Evolutionary conservation across 2,113 vertebrate genomes (phyloP).

Genomic region (Colius striatus): DNA sequence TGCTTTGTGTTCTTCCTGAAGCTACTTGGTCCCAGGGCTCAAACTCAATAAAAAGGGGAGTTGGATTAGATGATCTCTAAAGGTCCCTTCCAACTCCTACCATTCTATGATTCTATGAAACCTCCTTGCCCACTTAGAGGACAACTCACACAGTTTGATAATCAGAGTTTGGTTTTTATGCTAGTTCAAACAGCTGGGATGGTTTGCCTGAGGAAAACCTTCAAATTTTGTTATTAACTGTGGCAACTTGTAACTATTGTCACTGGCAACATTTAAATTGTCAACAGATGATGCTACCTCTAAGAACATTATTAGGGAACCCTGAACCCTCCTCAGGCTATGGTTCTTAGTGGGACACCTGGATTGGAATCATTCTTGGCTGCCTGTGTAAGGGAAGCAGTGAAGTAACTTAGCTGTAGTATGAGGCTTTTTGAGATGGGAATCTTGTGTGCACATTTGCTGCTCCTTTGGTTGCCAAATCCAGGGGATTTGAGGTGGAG

Average conservation of each 20-base stretch:
- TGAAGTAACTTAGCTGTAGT: neutral
- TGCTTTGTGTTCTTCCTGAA: neutral
- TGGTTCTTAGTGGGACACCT: neutral
- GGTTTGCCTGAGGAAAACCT: neutral
- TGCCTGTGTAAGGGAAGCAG: neutral
- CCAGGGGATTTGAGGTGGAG: neutral
- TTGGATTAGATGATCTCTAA: no score
- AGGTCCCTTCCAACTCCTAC: no score
- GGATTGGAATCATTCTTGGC: neutral
- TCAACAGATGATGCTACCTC: neutral
- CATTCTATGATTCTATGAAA: no score
- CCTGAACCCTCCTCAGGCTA: neutral
- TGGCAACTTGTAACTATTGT: neutral
- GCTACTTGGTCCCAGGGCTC: neutral
- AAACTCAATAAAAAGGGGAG: no score
- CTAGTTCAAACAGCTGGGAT: neutral
- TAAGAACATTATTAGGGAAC: neutral
- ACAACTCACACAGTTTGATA: neutral
- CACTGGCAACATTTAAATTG: neutral
- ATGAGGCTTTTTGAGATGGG: neutral
- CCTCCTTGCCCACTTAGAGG: neutral
- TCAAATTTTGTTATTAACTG: neutral
- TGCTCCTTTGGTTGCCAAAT: neutral
- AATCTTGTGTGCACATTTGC: neutral
- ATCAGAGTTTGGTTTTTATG: neutral